Base-by-base conservation (phyloP, 1,140 invertebrate genomes). In the Drosophila nasuta region DNA sequence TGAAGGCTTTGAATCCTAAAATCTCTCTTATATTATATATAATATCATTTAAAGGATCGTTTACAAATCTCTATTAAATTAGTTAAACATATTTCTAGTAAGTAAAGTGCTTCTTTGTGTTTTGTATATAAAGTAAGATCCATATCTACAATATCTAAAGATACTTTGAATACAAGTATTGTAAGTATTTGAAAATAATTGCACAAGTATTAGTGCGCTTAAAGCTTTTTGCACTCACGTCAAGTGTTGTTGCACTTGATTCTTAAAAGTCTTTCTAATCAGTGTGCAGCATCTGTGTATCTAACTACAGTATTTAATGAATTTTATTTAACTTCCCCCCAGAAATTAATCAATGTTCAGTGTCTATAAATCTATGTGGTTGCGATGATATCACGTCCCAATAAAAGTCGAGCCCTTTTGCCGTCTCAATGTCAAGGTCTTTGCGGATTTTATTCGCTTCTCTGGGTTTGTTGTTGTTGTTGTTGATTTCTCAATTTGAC, bases 401-500 rank as follows among this genome's bases (percentile, higher is more conserved):
- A 20, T 48, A 51, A 10, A 17, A 68, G 82, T 72, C 67, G 72
- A 63, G 66, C 72, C 76, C 73, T 74, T 78, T 66, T 43, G 35
- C 25, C 45, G 63, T 11, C 52, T 78, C 82, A 85, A 71, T 78
- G 82, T 66, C 81, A 85, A 81, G 78, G 78, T 68, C 82, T 77
- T 35, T 65, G 38, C 41, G 58, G 54, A 65, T 75, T 57, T 64
- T 48, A 72, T 62, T 52, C 41, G 43, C 8, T 20, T 45, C 28
- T 62, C 57, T 35, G 11, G 45, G 11, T 25, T 25, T 25, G 20
- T 25, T 3, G 20, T 25, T 25, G 20, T 66, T 70, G 54, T 69
- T 46, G 67, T 68, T 57, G 60, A 72, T 68, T 65, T 80, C 70
- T 83, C 79, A 83, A 83, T 88, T 85, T 83, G 81, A 81, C 77